phyloP scores from a whole-genome alignment of 2,888 invertebrate species.

The Spodoptera picta region DNA sequence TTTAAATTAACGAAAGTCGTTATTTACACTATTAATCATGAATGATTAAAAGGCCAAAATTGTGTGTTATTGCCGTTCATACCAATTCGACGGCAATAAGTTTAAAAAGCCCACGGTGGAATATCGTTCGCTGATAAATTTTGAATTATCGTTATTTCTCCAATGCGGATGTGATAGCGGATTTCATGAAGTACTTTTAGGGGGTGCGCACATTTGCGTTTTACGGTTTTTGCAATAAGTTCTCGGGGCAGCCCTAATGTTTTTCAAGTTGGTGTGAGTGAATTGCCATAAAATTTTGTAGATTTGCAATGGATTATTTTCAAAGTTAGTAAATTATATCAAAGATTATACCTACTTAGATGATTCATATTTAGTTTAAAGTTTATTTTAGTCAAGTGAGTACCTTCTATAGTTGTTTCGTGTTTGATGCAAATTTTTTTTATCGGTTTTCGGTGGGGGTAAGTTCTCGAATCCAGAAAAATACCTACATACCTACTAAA shows the following conservation, averaged over 20 bases:
- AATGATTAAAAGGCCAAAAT: conserved; percentile 45
- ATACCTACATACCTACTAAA: too few species aligned
- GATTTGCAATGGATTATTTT: too few species aligned
- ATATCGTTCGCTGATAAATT: conserved; percentile 55
- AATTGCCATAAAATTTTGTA: not conserved
- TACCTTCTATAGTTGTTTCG: too few species aligned
- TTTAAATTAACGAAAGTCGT: conserved; percentile 27
- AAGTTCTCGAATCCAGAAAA: too few species aligned
- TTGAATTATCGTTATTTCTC: conserved; percentile 54
- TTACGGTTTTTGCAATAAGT: conserved; percentile 28
- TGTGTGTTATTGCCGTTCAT: conserved; percentile 46
- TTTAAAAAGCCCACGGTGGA: conserved; percentile 40
- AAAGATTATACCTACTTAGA: too few species aligned
- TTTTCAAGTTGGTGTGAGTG: conserved; percentile 11
- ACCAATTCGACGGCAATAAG: conserved; percentile 59
- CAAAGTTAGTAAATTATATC: too few species aligned
- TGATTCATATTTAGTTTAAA: too few species aligned
- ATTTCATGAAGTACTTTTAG: conserved; percentile 36
- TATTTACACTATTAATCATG: conserved; percentile 49
- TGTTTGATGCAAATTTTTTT: too few species aligned
- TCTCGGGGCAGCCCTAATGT: conserved; percentile 30
- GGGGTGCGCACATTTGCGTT: conserved; percentile 35
- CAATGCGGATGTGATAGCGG: conserved; percentile 41
- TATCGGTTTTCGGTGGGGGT: too few species aligned
- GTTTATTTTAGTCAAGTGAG: too few species aligned